These are phyloP conservation scores for Amia ocellicauda DNA, from an alignment of 2,113 vertebrate species.

Conservation along the genomic window DNA sequence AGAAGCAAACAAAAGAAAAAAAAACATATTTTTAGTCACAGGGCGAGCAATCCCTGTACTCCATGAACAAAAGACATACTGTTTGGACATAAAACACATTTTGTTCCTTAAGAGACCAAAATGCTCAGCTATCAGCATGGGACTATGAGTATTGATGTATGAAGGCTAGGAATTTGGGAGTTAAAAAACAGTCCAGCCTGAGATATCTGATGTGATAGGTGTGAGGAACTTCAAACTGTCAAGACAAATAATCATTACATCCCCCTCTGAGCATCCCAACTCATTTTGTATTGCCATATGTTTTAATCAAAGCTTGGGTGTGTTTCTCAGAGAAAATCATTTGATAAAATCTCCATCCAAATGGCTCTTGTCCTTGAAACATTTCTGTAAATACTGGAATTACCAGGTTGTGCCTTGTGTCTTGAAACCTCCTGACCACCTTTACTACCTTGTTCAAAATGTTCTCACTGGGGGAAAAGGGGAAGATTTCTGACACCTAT, in stretches of 20 bases:
- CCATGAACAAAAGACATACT: conserved; percentile 6
- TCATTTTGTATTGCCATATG: background rate
- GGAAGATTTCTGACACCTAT: too few relatives aligned
- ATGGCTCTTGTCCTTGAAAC: too few relatives aligned
- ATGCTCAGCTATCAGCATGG: background rate
- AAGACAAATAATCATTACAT: conserved; percentile 3
- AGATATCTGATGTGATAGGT: background rate
- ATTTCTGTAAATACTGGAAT: too few relatives aligned
- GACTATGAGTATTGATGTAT: background rate
- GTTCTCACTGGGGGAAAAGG: too few relatives aligned
- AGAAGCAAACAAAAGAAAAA: too few relatives aligned
- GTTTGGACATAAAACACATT: background rate
- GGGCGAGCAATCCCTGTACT: too few relatives aligned
- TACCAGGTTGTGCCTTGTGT: too few relatives aligned
- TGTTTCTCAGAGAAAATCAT: background rate
- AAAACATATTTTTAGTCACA: too few relatives aligned
- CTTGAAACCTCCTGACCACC: too few relatives aligned
- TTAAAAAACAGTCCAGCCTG: background rate
- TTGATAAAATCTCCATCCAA: too few relatives aligned
- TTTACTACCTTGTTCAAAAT: too few relatives aligned
- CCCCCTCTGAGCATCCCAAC: background rate
- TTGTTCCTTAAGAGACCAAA: background rate
- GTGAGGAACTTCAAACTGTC: background rate
- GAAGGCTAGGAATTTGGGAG: background rate
- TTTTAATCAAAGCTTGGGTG: background rate